These are phyloP conservation scores for Hipparchia semele DNA, from an alignment of 2,888 invertebrate species.

Conservation along the genomic window DNA sequence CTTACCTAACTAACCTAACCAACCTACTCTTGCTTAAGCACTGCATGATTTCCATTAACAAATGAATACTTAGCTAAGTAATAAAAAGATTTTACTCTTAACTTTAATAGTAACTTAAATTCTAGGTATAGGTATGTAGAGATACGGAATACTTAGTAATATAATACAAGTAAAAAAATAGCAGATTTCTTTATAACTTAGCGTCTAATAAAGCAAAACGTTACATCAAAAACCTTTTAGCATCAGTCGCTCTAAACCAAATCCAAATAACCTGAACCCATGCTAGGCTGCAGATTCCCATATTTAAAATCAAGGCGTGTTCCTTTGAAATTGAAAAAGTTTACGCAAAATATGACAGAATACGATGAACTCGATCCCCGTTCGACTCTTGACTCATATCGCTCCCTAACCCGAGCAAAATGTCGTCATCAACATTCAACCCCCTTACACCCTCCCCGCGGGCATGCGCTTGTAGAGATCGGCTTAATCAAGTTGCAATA, in stretches of 20 bases:
- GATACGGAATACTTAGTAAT: too few species aligned
- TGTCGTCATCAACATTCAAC: constrained; percentile 72
- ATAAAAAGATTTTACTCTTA: too few species aligned
- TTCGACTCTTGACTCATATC: constrained; percentile 48
- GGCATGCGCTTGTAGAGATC: constrained; percentile 64
- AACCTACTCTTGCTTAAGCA: too few species aligned
- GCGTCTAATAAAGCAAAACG: constrained; percentile 48
- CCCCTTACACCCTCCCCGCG: constrained; percentile 47
- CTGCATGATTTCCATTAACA: too few species aligned
- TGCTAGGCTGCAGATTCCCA: constrained; percentile 17
- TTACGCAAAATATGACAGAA: constrained; percentile 40
- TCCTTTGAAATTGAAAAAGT: constrained; percentile 44
- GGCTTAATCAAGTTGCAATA: constrained; percentile 57
- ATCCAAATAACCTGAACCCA: constrained; percentile 33
- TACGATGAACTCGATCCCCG: constrained; percentile 39
- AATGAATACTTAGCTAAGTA: too few species aligned
- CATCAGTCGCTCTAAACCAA: constrained; percentile 48
- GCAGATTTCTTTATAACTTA: constrained; percentile 46
- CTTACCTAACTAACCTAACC: too few species aligned
- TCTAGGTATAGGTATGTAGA: too few species aligned
- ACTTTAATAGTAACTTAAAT: too few species aligned
- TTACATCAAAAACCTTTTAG: constrained; percentile 70
- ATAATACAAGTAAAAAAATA: constrained; percentile 19
- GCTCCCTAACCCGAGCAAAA: constrained; percentile 63
- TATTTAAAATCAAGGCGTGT: constrained; percentile 13